Percentiles rank a stretch among this genome's conserved stretches.
Evolutionary conservation across 2,797 vertebrate species (phyloP).

Genomic region (Clarias fuscus): DNA sequence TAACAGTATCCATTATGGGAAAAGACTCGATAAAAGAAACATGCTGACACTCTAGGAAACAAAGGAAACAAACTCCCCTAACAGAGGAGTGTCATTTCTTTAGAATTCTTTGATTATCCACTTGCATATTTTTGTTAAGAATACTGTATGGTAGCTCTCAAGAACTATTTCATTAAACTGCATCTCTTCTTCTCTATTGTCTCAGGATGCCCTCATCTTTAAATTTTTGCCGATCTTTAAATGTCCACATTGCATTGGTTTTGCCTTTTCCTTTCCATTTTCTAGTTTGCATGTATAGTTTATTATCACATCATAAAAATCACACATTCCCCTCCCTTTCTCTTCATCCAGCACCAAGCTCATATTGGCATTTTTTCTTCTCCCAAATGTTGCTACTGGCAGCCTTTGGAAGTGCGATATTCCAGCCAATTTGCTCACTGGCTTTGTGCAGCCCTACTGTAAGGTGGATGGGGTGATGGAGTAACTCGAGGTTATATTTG

Average conservation of each 20-base stretch:
- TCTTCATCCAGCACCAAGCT: conserved; percentile 62
- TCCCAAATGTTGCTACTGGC: conserved; percentile 48
- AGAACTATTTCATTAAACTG: conserved; percentile 31
- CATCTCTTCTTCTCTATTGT: neutral
- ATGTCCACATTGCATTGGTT: neutral
- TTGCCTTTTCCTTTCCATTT: conserved; percentile 46
- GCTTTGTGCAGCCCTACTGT: conserved; percentile 46
- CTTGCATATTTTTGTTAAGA: neutral
- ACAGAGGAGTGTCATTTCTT: neutral
- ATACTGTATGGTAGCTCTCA: neutral
- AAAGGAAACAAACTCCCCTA: neutral
- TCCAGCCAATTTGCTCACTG: conserved; percentile 62
- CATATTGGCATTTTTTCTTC: conserved; percentile 41
- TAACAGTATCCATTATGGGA: conserved; percentile 1
- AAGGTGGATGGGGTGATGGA: conserved; percentile 21
- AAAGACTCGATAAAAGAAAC: conserved; percentile 27
- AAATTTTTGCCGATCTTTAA: neutral
- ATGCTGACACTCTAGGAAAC: conserved; percentile 4
- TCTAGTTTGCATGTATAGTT: conserved; percentile 33
- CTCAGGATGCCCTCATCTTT: neutral
- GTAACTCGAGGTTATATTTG: conserved; percentile 2
- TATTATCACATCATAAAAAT: conserved; percentile 62
- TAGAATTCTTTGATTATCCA: conserved; percentile 35
- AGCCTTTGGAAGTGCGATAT: conserved; percentile 32
- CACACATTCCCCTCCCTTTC: conserved; percentile 61